Percentiles rank a stretch among this genome's conserved stretches.
Evolutionary conservation across 2,888 invertebrate species (phyloP).

Genomic region (Platycnemis pennipes): DNA sequence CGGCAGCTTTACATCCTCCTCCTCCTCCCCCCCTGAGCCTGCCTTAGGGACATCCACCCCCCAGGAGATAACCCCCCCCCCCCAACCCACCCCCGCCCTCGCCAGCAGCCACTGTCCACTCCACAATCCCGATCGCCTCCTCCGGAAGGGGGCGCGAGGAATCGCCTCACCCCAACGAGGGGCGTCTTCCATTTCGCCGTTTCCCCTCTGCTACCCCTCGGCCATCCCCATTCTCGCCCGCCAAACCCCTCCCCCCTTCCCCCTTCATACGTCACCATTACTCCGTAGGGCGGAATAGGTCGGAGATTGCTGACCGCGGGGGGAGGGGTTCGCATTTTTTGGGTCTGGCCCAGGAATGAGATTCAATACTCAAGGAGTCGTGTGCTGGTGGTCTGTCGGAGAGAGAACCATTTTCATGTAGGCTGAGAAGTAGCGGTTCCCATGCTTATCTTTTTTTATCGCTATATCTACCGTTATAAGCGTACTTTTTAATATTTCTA

Average conservation of each 20-base stretch:
- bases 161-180: no score
- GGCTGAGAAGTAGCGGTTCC: background rate
- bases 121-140: background rate
- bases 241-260: background rate
- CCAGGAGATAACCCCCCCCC: background rate
- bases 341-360: slow-evolving; percentile 3
- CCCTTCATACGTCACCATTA: background rate
- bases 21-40: background rate
- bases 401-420: background rate
- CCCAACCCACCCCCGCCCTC: background rate
- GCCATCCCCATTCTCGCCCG: background rate
- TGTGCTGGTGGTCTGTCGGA: background rate
- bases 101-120: background rate
- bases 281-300: background rate
- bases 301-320: slow-evolving; percentile 8
- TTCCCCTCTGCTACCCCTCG: no score
- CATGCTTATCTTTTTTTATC: no score
- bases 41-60: slow-evolving; percentile 24
- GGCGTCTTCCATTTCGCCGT: background rate
- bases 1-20: slow-evolving; percentile 51
- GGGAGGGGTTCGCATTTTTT: background rate
- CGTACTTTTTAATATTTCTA: no score
- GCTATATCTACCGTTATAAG: no score
- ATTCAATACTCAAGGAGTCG: background rate
- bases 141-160: background rate